phyloP scores from a whole-genome alignment of 2,888 invertebrate genomes.

The Formica aserva region DNA sequence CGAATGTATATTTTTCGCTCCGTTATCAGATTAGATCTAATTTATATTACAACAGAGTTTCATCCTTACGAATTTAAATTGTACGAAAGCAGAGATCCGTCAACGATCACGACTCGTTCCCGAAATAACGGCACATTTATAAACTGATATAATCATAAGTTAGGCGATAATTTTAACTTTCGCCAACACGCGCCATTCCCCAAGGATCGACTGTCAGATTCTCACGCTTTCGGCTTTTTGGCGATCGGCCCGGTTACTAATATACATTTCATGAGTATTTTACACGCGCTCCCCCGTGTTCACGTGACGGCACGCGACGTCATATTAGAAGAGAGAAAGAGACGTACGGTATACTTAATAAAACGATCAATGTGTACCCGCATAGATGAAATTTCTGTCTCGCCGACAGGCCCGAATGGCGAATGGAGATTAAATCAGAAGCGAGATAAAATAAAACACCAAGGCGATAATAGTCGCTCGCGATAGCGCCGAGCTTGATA shows the following conservation, averaged over 20 bases:
- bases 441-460: conserved; percentile 10
- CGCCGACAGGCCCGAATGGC: background rate
- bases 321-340: conserved; percentile 24
- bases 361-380: conserved; percentile 26
- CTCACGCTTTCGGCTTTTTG: conserved; percentile 57
- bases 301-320: conserved; percentile 53
- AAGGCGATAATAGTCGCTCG: background rate
- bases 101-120: background rate
- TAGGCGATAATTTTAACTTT: conserved; percentile 25
- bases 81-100: background rate
- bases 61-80: background rate
- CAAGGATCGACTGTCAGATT: background rate
- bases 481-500: conserved; percentile 8
- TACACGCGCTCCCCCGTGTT: conserved; percentile 12
- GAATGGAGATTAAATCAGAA: conserved; percentile 15
- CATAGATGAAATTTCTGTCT: conserved; percentile 35
- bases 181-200: conserved; percentile 5
- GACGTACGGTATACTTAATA: conserved; percentile 27
- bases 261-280: conserved; percentile 62
- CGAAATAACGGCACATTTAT: background rate
- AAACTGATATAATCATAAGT: background rate
- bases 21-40: background rate
- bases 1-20: background rate
- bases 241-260: conserved; percentile 68
- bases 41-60: background rate